Conservation (phyloP, 1,140 invertebrate genomes). For the Eupristina koningsbergeri region DNA sequence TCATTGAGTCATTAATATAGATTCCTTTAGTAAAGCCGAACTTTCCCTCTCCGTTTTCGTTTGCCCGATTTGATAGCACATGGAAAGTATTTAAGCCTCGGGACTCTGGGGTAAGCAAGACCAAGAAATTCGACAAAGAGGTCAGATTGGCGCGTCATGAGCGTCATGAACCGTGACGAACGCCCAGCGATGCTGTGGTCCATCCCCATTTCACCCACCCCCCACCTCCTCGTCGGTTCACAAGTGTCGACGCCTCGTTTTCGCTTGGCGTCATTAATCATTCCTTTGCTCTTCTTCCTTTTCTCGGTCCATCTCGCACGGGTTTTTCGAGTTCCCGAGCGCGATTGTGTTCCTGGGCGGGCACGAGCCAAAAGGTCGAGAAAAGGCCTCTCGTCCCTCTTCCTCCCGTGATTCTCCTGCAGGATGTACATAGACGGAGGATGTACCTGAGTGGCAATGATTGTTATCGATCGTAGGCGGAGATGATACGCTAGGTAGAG, state of each 20-base stretch:
- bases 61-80: background rate
- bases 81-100: no score
- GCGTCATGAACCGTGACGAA: background rate
- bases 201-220: no score
- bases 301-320: background rate
- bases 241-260: background rate
- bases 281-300: background rate
- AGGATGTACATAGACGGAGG: background rate
- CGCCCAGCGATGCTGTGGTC: background rate
- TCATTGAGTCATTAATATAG: background rate
- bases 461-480: slow-evolving; percentile 34
- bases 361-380: background rate
- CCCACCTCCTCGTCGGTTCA: no score
- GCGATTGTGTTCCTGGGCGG: background rate
- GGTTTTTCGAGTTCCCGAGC: background rate
- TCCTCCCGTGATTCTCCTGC: no score
- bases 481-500: background rate
- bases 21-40: background rate
- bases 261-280: background rate
- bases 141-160: no score
- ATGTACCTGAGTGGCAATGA: background rate
- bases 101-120: background rate
- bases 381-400: background rate
- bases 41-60: background rate
- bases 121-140: no score